A percentile compares a stretch with the other conserved stretches of the same genome.
phyloP scores from a whole-genome alignment of 2,113 vertebrate genomes.

The Pholis gunnellus region DNA sequence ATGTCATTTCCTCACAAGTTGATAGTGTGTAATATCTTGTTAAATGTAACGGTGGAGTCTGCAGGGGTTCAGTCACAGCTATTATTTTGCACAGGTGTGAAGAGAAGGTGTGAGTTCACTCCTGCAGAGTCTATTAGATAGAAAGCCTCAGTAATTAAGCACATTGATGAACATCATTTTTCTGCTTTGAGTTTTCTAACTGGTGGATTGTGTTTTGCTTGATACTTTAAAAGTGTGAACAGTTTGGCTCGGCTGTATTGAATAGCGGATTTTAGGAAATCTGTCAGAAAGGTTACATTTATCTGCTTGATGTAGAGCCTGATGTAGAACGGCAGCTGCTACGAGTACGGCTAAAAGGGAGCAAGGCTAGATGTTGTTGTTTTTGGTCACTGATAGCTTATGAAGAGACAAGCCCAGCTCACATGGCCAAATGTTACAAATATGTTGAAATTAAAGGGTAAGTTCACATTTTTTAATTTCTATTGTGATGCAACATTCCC shows the following conservation, averaged over 20 bases:
- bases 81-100: slow-evolving; percentile 46
- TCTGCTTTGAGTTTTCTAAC: neutral
- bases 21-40: neutral
- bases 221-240: neutral
- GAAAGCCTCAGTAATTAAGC: slow-evolving; percentile 4
- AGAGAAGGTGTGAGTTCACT: slow-evolving; percentile 26
- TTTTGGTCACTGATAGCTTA: neutral
- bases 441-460: neutral
- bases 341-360: neutral
- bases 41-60: neutral
- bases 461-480: too few species aligned
- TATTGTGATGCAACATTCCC: neutral
- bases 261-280: slow-evolving; percentile 42
- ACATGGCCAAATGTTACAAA: neutral
- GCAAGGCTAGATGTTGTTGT: neutral
- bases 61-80: slow-evolving; percentile 4
- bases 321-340: slow-evolving; percentile 16
- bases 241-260: neutral
- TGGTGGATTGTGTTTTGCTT: neutral
- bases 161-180: slow-evolving; percentile 11
- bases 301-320: slow-evolving; percentile 41
- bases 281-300: slow-evolving; percentile 41
- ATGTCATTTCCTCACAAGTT: neutral
- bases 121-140: slow-evolving; percentile 9
- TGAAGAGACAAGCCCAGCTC: neutral